phyloP scores from a whole-genome alignment of 1,140 invertebrate genomes.

The Venustaconcha ellipsiformis region DNA sequence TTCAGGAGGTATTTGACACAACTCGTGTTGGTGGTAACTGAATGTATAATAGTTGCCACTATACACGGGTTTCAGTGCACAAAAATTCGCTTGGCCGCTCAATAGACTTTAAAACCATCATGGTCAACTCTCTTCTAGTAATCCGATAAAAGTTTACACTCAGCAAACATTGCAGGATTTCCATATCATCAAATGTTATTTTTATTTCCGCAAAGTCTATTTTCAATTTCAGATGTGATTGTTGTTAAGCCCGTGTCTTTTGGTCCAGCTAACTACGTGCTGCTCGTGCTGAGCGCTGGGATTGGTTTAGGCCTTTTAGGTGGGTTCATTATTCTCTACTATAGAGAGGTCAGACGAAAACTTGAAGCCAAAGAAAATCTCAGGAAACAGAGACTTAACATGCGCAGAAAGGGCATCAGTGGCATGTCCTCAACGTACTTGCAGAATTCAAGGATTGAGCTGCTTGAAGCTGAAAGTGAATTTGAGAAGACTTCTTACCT shows the following conservation, averaged over 20 bases:
- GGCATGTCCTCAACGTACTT: slow-evolving; percentile 24
- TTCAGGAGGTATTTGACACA: too few species aligned
- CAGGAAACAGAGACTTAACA: slow-evolving; percentile 34
- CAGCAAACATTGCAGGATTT: too few species aligned
- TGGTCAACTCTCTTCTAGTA: too few species aligned
- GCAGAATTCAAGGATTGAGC: slow-evolving; percentile 3
- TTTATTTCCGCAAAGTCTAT: too few species aligned
- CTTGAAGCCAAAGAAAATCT: slow-evolving; percentile 9
- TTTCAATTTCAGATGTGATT: too few species aligned
- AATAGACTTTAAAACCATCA: too few species aligned
- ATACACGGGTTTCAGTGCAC: too few species aligned
- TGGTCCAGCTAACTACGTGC: slow-evolving; percentile 28
- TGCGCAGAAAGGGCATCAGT: slow-evolving; percentile 37
- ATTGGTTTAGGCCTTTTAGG: slow-evolving; percentile 25
- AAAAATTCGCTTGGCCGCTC: too few species aligned
- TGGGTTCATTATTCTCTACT: slow-evolving; percentile 27
- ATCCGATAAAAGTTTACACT: too few species aligned
- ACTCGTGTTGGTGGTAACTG: too few species aligned
- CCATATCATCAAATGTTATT: too few species aligned
- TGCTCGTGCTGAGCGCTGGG: slow-evolving; percentile 24
- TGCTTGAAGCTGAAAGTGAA: slow-evolving; percentile 23
- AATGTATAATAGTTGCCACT: too few species aligned
- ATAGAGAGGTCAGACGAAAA: slow-evolving; percentile 25
- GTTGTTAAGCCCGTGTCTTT: background rate
- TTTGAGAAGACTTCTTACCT: slow-evolving; percentile 39